Base-by-base conservation (phyloP, 2,797 vertebrate genomes). In the Gobionotothen gibberifrons region DNA sequence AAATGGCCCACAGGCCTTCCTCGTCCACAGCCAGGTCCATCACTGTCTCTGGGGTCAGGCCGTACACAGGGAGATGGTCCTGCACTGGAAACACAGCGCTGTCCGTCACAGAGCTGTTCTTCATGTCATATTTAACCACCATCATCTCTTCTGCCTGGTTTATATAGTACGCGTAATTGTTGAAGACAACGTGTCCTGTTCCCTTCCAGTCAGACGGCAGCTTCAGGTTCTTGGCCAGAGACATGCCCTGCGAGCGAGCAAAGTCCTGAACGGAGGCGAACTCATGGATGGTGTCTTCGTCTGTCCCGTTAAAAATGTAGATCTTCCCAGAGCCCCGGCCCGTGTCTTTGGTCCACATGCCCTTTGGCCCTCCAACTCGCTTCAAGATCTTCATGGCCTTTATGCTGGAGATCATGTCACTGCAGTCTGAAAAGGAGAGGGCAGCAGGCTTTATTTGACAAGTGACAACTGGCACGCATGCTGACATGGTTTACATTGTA, bases 331-430 rank as follows among this genome's bases (percentile, higher is more conserved):
- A 92, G 43, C 71, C 86, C 1, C 74, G 69, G 73, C 83, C 78
- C 0, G 94, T 93, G 32, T 99, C 98, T 90, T 96, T 98, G 85
- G 96, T 97, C 98, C 98, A 99, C 57, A 95, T 95, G 39, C 98
- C 98, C 0, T 95, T 94, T 2, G 94, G 3, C 5, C 96, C 95
- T 5, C 98, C 98, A 0, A 96, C 94, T 15, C 96, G 93, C 91
- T 99, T 99, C 69, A 99, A 78, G 86, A 99, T 98, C 95, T 99
- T 99, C 97, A 99, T 98, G 86, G 97, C 96, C 84, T 96, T 97
- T 78, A 99, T 93, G 5, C 93, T 97, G 54, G 96, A 96, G 67
- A 99, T 96, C 84, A 98, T 97, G 89, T 99, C 96, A 0, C 94
- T 95, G 90, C 98, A 99, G 69, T 98, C 98, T 99, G 91, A 74